Conservation (phyloP, 1,140 invertebrate genomes). For the Brachionus plicatilis region DNA sequence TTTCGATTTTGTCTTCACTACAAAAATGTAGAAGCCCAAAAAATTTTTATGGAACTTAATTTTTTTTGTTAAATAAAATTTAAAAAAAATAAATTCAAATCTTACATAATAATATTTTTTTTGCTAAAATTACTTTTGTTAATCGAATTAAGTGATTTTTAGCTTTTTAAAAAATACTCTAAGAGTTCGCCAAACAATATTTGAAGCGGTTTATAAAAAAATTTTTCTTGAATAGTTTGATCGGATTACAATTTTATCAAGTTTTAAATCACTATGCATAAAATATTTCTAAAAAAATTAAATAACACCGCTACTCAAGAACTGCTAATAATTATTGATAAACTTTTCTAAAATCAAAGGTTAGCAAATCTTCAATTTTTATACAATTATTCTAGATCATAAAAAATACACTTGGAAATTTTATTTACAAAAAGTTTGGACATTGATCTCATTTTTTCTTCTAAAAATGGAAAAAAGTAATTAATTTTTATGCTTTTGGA, state of each 20-base stretch:
- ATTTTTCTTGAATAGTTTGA: background rate
- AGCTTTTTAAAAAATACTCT: too few relatives aligned
- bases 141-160: too few relatives aligned
- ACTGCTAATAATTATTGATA: background rate
- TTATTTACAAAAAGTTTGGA: background rate
- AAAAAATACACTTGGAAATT: background rate
- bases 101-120: too few relatives aligned
- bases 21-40: too few relatives aligned
- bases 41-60: too few relatives aligned
- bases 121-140: too few relatives aligned
- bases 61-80: too few relatives aligned
- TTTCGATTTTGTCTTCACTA: too few relatives aligned
- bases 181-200: too few relatives aligned
- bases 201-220: background rate
- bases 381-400: background rate
- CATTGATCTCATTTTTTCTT: background rate
- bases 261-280: too few relatives aligned
- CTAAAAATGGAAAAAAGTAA: background rate
- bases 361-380: background rate
- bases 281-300: background rate
- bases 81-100: too few relatives aligned
- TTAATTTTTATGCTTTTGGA: background rate
- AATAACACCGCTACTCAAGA: background rate
- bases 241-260: background rate
- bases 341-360: background rate